Evolutionary conservation across 1,140 invertebrate species (phyloP), one percentile per base, ranked within the genome.

Genomic region (Micrasema minimum): DNA sequence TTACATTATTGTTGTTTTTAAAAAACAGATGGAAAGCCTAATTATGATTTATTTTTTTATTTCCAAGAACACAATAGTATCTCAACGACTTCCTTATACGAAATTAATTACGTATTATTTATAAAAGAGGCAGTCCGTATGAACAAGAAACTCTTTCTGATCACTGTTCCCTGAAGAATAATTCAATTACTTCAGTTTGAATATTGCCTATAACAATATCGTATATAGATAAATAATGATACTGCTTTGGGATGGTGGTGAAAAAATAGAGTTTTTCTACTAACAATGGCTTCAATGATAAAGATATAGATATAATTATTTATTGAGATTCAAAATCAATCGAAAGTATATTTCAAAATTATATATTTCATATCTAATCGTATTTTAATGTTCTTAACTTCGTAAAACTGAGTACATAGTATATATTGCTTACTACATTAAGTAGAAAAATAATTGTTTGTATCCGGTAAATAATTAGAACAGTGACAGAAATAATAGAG

Each of bases 381-480:
- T 62, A 26, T 69, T 67, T 75, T 69, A 69, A 68, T 68, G 68
- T 72, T n/a, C n/a, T n/a, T n/a, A n/a, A n/a, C 66, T 61, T 62
- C 51, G 65, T 71, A 72, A 31, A 67, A 66, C 66, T 75, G 74
- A n/a, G n/a, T 75, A 75, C 14, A 75, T 75, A 75, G 59, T 75
- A 75, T 71, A n/a, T 75, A 66, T 75, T 68, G 72, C 72, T 75
- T 75, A 66, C 72, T 74, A 75, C 72, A 75, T 75, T n/a, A 69
- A 71, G 72, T 75, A 75, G 72, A 59, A 71, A 71, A 50, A 73
- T 70, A 66, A 69, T 61, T 71, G 72, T 74, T 68, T 74, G 67
- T 65, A n/a, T n/a, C n/a, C 66, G 66, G 66, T 68, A 65, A 64
- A 65, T 57, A 73, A 55, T 61, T 72, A 72, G 69, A 65, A 64